A percentile compares a stretch with the other conserved stretches of the same genome.
These are phyloP conservation scores for Periophthalmus modestus DNA, from an alignment of 2,113 vertebrate species.

Conservation along the genomic window DNA sequence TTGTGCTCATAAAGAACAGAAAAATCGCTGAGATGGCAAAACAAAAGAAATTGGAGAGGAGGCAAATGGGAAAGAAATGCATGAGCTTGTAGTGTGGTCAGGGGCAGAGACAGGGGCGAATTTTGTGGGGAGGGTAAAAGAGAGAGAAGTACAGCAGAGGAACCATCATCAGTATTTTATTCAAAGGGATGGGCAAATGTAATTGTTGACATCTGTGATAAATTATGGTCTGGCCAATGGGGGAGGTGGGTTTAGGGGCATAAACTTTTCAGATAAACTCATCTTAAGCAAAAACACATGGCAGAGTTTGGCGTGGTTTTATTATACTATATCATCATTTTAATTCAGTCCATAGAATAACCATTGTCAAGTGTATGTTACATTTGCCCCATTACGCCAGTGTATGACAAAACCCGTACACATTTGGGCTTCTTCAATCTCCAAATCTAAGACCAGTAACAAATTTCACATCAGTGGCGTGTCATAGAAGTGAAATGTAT, in stretches of 20 bases:
- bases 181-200: slow-evolving; percentile 45
- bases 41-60: slow-evolving; percentile 29
- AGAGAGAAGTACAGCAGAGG: slow-evolving; percentile 22
- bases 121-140: slow-evolving; percentile 36
- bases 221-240: slow-evolving; percentile 37
- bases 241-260: slow-evolving; percentile 31
- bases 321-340: neutral
- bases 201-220: slow-evolving; percentile 73
- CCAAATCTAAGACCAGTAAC: slow-evolving; percentile 11
- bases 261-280: slow-evolving; percentile 17
- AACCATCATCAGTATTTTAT: slow-evolving; percentile 16
- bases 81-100: slow-evolving; percentile 66
- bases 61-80: slow-evolving; percentile 53
- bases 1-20: slow-evolving; percentile 50
- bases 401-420: neutral
- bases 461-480: slow-evolving; percentile 21
- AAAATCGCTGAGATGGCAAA: slow-evolving; percentile 73
- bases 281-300: neutral
- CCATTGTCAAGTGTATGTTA: neutral
- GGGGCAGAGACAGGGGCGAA: slow-evolving; percentile 45
- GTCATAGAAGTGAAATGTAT: slow-evolving; percentile 20
- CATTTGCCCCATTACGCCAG: neutral
- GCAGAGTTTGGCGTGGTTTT: neutral
- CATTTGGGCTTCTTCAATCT: neutral
- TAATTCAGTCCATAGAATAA: neutral